phyloP scores from a whole-genome alignment of 2,113 vertebrate species.

The Tenrec ecaudatus region DNA sequence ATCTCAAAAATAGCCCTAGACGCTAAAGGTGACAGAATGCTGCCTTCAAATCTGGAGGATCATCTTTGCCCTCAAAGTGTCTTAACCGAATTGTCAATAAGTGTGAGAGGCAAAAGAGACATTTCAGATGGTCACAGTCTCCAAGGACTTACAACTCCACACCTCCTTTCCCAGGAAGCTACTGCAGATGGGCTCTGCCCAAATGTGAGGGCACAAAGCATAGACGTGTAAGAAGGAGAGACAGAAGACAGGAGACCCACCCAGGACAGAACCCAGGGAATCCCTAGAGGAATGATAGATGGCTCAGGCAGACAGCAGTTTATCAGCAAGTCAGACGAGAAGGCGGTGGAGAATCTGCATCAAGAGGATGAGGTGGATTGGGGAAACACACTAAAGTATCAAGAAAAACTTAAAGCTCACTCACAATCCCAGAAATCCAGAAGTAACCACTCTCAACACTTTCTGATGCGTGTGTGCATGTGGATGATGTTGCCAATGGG shows the following conservation, averaged over 20 bases:
- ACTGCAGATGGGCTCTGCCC: neutral
- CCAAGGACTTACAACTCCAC: neutral
- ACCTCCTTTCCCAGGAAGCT: neutral
- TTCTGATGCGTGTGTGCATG: neutral
- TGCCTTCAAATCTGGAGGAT: neutral
- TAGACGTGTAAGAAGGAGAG: neutral
- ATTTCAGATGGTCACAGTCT: neutral
- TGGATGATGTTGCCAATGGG: too few species aligned
- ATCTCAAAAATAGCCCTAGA: neutral
- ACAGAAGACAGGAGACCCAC: neutral
- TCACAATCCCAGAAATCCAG: neutral
- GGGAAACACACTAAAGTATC: neutral
- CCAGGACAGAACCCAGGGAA: accelerated
- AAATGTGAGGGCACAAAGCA: neutral
- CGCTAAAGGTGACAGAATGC: neutral
- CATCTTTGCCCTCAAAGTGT: neutral
- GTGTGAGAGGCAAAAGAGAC: neutral
- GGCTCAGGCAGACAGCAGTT: too few species aligned
- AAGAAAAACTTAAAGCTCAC: neutral
- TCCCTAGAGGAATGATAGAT: neutral
- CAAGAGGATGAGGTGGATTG: neutral
- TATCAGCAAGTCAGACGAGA: neutral
- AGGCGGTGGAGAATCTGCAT: neutral
- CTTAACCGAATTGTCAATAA: neutral
- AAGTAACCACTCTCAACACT: neutral